A percentile compares a stretch with the other conserved stretches of the same genome.
phyloP scores from a whole-genome alignment of 2,888 invertebrate genomes.

The Plusia festucae region DNA sequence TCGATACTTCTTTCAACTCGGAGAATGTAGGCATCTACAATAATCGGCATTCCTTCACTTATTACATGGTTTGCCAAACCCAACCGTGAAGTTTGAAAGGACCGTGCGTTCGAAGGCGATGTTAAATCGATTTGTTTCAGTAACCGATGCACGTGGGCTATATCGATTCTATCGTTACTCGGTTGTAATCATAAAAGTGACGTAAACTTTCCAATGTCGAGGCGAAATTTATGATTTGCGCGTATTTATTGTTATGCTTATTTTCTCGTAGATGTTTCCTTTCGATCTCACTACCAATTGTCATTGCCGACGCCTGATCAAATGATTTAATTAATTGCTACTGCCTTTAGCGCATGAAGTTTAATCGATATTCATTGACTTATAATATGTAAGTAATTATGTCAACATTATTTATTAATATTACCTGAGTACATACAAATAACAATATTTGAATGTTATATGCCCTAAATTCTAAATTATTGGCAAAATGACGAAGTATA shows the following conservation, averaged over 20 bases:
- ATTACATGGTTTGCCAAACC: slow-evolving; percentile 39
- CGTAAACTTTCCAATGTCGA: slow-evolving; percentile 57
- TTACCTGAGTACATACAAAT: too few relatives aligned
- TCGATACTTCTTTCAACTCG: not conserved
- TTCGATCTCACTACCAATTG: slow-evolving; percentile 9
- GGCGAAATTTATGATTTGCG: slow-evolving; percentile 27
- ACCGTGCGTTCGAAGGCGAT: slow-evolving; percentile 38
- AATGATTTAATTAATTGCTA: not conserved
- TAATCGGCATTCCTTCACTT: slow-evolving; percentile 15
- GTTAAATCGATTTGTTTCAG: slow-evolving; percentile 59
- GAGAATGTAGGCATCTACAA: slow-evolving; percentile 24
- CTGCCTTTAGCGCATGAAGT: not conserved
- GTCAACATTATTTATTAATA: not conserved
- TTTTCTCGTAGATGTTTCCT: slow-evolving; percentile 19
- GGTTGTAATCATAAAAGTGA: slow-evolving; percentile 47
- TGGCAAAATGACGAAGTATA: not conserved
- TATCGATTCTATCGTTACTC: slow-evolving; percentile 45
- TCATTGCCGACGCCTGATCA: not conserved
- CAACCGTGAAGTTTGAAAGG: slow-evolving; percentile 47
- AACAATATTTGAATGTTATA: too few relatives aligned
- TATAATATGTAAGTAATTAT: too few relatives aligned
- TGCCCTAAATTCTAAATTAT: too few relatives aligned
- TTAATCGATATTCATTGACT: too few relatives aligned
- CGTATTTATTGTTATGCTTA: slow-evolving; percentile 13
- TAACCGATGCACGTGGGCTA: slow-evolving; percentile 56